These are phyloP conservation scores for Drosophila histrio DNA, from an alignment of 2,888 invertebrate species.

Conservation along the genomic window DNA sequence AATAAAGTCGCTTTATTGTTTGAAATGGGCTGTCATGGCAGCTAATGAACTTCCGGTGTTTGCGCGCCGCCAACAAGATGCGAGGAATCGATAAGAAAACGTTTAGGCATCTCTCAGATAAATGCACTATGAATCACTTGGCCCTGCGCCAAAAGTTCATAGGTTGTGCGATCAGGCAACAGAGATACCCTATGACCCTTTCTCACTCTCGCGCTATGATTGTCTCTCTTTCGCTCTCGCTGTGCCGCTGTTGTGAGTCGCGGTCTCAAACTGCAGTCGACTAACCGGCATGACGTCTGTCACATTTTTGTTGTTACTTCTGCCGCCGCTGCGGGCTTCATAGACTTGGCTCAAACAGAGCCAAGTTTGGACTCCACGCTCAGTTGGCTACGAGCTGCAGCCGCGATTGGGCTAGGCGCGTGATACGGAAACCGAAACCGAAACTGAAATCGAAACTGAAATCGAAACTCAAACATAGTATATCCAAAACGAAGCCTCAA, in stretches of 20 bases:
- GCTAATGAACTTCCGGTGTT: slow-evolving; percentile 72
- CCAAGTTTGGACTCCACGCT: slow-evolving; percentile 49
- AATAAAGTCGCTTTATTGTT: slow-evolving; percentile 57
- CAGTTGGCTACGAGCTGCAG: slow-evolving; percentile 74
- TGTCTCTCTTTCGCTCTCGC: not conserved
- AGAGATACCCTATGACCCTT: not conserved
- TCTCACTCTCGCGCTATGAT: not conserved
- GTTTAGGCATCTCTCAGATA: slow-evolving; percentile 1
- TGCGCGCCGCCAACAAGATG: slow-evolving; percentile 9
- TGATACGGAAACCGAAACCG: slow-evolving; percentile 51
- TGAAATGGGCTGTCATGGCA: slow-evolving; percentile 17
- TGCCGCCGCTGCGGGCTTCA: slow-evolving; percentile 26
- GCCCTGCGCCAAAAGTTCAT: slow-evolving; percentile 32
- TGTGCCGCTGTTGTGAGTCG: no score
- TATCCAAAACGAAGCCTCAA: slow-evolving; percentile 29
- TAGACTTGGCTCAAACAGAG: slow-evolving; percentile 22
- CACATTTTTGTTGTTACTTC: slow-evolving; percentile 14
- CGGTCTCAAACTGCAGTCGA: slow-evolving; percentile 10
- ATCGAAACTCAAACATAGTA: slow-evolving; percentile 7
- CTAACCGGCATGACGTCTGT: slow-evolving; percentile 47
- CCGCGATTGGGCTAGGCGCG: slow-evolving; percentile 72
- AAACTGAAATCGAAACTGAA: slow-evolving; percentile 17
- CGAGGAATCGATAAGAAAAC: not conserved
- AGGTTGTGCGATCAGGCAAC: slow-evolving; percentile 25
- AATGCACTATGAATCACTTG: slow-evolving; percentile 47